A percentile compares a stretch with the other conserved stretches of the same genome.
phyloP scores from a whole-genome alignment of 2,888 invertebrate genomes.

The Ecliptopera silaceata region DNA sequence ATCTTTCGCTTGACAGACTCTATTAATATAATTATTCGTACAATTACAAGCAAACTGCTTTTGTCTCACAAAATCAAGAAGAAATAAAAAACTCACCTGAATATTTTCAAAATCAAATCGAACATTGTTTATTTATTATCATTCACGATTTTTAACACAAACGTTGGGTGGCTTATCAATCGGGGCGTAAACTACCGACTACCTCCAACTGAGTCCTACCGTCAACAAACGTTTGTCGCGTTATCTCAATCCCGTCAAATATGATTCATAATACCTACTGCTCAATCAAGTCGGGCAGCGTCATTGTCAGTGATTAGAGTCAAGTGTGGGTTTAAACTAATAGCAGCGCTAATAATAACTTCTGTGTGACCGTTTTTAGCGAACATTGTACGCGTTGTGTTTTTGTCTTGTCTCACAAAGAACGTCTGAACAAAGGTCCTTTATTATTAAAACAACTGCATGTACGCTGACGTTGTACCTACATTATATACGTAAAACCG shows the following conservation, averaged over 20 bases:
- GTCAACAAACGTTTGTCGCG: conserved; percentile 4
- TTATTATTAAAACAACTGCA: no score
- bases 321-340: conserved; percentile 2
- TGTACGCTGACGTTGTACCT: no score
- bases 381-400: conserved; percentile 11
- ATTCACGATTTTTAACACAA: not conserved
- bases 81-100: conserved; percentile 28
- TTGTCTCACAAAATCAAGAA: not conserved
- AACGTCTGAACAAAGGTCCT: not conserved
- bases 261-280: not conserved
- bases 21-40: no score
- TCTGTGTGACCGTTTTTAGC: conserved; percentile 8
- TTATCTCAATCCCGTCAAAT: conserved; percentile 11
- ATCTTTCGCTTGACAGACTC: no score
- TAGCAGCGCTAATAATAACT: conserved; percentile 14
- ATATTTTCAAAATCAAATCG: conserved; percentile 29
- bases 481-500: no score
- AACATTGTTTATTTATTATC: conserved; percentile 23
- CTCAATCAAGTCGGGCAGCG: not conserved
- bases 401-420: not conserved
- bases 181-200: not conserved
- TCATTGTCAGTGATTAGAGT: conserved; percentile 10
- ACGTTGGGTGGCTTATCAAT: conserved; percentile 1
- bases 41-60: not conserved
- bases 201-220: conserved; percentile 8